Base-by-base conservation (phyloP, 2,888 invertebrate genomes). In the Leptinotarsa haldemani region DNA sequence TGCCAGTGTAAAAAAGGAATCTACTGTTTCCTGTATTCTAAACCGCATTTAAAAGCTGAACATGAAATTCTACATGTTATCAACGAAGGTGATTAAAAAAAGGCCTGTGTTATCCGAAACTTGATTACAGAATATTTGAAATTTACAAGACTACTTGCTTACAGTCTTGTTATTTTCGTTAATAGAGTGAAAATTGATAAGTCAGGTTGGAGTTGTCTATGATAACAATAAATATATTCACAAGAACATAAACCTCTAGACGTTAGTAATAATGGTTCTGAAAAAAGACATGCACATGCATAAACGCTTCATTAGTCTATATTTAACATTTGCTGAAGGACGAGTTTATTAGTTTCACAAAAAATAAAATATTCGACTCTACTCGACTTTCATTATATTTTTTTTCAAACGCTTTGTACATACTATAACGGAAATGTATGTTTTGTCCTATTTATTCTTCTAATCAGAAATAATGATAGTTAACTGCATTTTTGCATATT, bases 261-360 rank as follows among this genome's bases (percentile, higher is more conserved):
- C 65, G 65, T 73, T 73, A 69, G 69, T 70, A 69, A 65, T 71
- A 64, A 71, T 69, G 46, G 71, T 71, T 65, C 61, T 69, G 22
- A 58, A 76, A 69, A 74, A 74, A 71, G 68, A 74, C 77, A 73
- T 75, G 77, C 74, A 77, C 71, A 76, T 64, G 74, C 75, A 75
- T 65, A 74, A 74, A 69, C 73, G 72, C 73, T 75, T 77, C 77
- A 71, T 77, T 77, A 77, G 74, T 76, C 74, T 74, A 75, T 75
- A 74, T 75, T 69, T 75, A 71, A 69, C 64, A 40, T 30, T 69
- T 61, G 47, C 66, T 71, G 50, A 66, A 69, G 69, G 61, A 66
- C 47, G 15, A 16, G 61, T 63, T 50, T 66, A 68, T 70, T 74
- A 70, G 56, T 71, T 18, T 64, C 20, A 68, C 65, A 71, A 72